A percentile compares a stretch with the other conserved stretches of the same genome.
Evolutionary conservation across 92 coral and sea anemone species (phyloP).

Genomic region (Paragorgia papillata): DNA sequence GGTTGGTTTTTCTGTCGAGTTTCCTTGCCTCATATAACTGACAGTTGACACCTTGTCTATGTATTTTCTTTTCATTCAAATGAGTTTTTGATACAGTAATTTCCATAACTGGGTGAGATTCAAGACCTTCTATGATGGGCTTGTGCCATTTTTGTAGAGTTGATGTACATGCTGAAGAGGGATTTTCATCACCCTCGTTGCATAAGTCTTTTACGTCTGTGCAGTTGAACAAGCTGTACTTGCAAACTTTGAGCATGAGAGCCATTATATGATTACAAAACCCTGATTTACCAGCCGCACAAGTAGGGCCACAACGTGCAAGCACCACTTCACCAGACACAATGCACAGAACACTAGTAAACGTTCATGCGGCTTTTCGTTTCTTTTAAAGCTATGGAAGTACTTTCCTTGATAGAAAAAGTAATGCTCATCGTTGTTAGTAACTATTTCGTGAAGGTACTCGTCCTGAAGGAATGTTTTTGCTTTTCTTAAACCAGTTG

Average conservation of each 20-base stretch:
- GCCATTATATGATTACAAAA: conserved; percentile 63
- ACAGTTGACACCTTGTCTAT: conserved; percentile 56
- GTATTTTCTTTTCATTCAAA: conserved; percentile 26
- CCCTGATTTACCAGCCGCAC: conserved; percentile 62
- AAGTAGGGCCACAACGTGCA: conserved; percentile 54
- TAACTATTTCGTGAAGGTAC: conserved; percentile 30
- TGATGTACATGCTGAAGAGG: conserved; percentile 55
- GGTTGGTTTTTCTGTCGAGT: too few relatives aligned
- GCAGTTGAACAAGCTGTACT: conserved; percentile 45
- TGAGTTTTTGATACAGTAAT: conserved; percentile 53
- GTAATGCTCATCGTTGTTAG: conserved; percentile 29
- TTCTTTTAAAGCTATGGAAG: conserved; percentile 51
- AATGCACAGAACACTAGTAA: conserved; percentile 46
- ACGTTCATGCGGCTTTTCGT: conserved; percentile 42
- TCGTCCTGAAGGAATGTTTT: conserved; percentile 35
- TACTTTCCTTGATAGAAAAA: conserved; percentile 39
- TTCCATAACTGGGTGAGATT: conserved; percentile 61
- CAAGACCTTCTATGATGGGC: conserved; percentile 46
- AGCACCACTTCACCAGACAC: conserved; percentile 46
- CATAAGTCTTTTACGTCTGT: conserved; percentile 48
- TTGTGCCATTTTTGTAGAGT: conserved; percentile 64
- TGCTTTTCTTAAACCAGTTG: conserved; percentile 47
- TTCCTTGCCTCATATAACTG: conserved; percentile 59
- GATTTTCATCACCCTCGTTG: conserved; percentile 50
- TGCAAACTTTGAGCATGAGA: conserved; percentile 58